Evolutionary conservation across 2,888 invertebrate genomes (phyloP), one percentile per base, ranked within the genome.

Genomic region (Drosophila cyrtoloma): DNA sequence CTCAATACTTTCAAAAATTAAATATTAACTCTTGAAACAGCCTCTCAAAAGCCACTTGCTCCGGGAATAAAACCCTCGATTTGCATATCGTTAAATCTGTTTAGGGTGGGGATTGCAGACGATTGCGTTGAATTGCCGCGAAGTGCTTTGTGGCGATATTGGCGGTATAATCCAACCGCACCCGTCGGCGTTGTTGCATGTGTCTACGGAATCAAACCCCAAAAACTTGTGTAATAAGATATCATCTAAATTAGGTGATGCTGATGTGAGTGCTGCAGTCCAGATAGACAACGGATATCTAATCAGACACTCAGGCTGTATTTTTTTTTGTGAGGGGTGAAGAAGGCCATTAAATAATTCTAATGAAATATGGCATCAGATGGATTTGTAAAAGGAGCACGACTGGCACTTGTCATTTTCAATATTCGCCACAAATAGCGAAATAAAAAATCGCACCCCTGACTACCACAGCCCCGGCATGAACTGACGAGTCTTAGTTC

Each of bases 351-450:
- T 82, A 76, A 72, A 61, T 63, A 82, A 79, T 62, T 79, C 74
- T 42, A 53, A 66, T 59, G 53, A 58, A 58, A 61, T 44, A 64
- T 39, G 26, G 37, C 60, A 53, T 55, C 47, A 60, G 44, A 65
- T 44, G 53, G 53, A 35, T 57, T 47, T 10, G 42, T 47, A n/a
- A 59, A 39, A 51, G 32, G 30, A 52, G 26, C 44, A 47, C 56
- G 16, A 33, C 42, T 32, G 44, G 37, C 73, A 86, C 83, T 84
- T 84, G 84, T 77, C 79, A 61, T 67, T 75, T 71, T 81, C 68
- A 84, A 86, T 81, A 81, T 77, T 55, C 59, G 47, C 44, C 58
- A 69, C 76, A 79, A 79, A 79, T 69, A 71, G 69, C 59, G 69
- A 65, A 67, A 42, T 39, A 42, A 35, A 32, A 63, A 68, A 52